Evolutionary conservation across 2,113 vertebrate species (phyloP).

Genomic region (Anhinga rufa): DNA sequence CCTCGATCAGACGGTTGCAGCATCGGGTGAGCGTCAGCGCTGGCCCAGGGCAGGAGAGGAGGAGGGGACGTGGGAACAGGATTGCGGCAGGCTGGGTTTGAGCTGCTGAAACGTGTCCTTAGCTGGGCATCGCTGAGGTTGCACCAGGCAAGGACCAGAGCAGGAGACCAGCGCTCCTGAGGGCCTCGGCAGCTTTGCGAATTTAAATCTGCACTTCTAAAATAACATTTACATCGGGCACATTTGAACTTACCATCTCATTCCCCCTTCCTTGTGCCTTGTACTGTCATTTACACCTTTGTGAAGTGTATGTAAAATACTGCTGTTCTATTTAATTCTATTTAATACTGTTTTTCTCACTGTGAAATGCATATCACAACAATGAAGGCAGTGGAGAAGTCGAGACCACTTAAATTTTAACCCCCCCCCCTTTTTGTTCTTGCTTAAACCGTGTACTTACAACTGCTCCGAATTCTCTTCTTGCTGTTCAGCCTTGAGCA

Average conservation of each 20-base stretch:
- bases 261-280: neutral
- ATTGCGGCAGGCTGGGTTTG: neutral
- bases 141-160: neutral
- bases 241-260: accelerated
- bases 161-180: neutral
- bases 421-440: neutral
- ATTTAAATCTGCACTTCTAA: accelerated
- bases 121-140: neutral
- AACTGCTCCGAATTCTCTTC: neutral
- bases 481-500: neutral
- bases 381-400: neutral
- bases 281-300: neutral
- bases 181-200: neutral
- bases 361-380: accelerated
- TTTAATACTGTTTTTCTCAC: neutral
- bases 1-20: neutral
- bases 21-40: accelerated
- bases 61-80: neutral
- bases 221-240: neutral
- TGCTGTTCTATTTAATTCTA: neutral
- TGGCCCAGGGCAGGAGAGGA: neutral
- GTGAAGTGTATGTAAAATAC: neutral
- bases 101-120: neutral
- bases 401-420: neutral
- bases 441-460: neutral